These are phyloP conservation scores for Megastigmus dorsalis DNA, from an alignment of 2,888 invertebrate species.

Conservation along the genomic window DNA sequence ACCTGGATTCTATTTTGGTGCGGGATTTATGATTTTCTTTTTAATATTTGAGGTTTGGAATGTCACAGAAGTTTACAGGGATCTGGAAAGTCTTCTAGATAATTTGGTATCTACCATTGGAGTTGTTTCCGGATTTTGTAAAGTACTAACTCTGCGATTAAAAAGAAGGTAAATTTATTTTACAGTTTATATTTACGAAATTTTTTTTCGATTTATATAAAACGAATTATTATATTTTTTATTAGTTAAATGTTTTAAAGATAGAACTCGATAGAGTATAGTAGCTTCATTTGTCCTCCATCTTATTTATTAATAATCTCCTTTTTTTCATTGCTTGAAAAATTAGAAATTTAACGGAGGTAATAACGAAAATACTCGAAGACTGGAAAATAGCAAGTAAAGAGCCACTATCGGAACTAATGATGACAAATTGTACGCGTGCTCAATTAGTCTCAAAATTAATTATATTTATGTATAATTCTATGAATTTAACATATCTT, in stretches of 20 bases:
- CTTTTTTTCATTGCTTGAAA: not conserved
- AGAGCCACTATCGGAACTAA: not conserved
- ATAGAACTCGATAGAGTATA: not conserved
- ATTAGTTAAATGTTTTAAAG: not conserved
- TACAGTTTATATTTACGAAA: not conserved
- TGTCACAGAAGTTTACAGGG: not conserved
- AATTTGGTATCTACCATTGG: slow-evolving; percentile 46
- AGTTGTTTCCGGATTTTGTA: slow-evolving; percentile 23
- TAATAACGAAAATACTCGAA: slow-evolving; percentile 17
- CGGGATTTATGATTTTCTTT: not conserved
- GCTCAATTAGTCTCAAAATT: slow-evolving; percentile 37
- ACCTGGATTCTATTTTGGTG: slow-evolving; percentile 3
- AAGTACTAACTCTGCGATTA: slow-evolving; percentile 11
- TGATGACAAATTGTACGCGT: slow-evolving; percentile 19
- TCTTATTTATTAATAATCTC: not conserved
- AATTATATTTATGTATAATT: slow-evolving; percentile 32
- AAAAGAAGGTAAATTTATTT: slow-evolving; percentile 16
- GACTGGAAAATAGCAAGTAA: slow-evolving; percentile 20
- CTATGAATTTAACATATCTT: slow-evolving; percentile 44
- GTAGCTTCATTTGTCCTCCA: not conserved
- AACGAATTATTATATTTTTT: not conserved
- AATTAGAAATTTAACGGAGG: slow-evolving; percentile 22
- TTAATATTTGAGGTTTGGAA: slow-evolving; percentile 39
- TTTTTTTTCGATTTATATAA: not conserved
- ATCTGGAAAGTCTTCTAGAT: slow-evolving; percentile 44